Base-by-base conservation (phyloP, 2,888 invertebrate genomes). In the Temnothorax ravouxi region DNA sequence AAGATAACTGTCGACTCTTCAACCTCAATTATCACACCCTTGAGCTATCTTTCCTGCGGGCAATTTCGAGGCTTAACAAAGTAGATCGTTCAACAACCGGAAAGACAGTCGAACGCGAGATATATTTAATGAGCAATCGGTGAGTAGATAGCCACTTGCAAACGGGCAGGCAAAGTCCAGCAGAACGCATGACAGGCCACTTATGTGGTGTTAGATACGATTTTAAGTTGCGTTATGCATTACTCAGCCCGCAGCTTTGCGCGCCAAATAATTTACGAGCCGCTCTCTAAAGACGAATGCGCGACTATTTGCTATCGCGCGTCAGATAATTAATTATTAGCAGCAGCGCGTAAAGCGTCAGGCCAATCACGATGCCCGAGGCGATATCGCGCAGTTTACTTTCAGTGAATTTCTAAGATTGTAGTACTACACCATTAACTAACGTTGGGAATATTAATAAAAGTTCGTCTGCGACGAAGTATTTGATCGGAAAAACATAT, bases 211-310 rank as follows among this genome's bases (percentile, higher is more conserved):
- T 21, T 83, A 69, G 56, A 76, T 71, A 38, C 29, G 71, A 83
- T 85, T 83, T 83, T 71, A 47, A 83, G 47, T 38, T 64, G 76
- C n/a, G n/a, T 69, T 64, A 69, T 64, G 56, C 62, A 67, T 71
- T 61, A 50, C 41, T 61, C 54, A n/a, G 83, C 83, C 61, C 52
- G 66, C 44, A 67, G 71, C 66, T 34, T 44, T n/a, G 44, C 59
- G 38, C 71, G 29, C 41, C 13, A 83, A 47, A 18, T 83, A 67
- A 84, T 84, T 84, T 84, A 83, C 69, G 84, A 83, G 71, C 62
- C 50, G 25, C 6, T 74, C 81, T 50, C 52, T 61, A 29, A 66
- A 75, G 83, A 75, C 75, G 47, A 75, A 71, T 69, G 83, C 61
- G 18, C 54, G 74, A 72, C 59, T 79, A 80, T 61, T 79, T 80